phyloP scores from a whole-genome alignment of 2,113 vertebrate species.

The Mus spicilegus region DNA sequence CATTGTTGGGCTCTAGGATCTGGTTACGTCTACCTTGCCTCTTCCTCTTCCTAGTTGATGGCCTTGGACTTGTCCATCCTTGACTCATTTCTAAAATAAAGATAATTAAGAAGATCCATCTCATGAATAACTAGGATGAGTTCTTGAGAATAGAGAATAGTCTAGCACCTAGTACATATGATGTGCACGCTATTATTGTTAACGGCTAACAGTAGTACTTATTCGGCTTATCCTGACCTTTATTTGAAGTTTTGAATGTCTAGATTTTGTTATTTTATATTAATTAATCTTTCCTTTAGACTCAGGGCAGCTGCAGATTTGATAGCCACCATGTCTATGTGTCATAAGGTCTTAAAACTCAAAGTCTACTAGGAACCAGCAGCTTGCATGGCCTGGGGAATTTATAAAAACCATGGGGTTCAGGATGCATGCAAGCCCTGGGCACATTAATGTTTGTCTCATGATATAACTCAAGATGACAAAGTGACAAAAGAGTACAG shows the following conservation, averaged over 20 bases:
- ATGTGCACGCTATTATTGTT: neutral
- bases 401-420: neutral
- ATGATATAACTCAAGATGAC: neutral
- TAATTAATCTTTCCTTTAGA: neutral
- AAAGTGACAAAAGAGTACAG: neutral
- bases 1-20: neutral
- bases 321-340: neutral
- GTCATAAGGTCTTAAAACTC: neutral
- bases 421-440: neutral
- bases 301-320: neutral
- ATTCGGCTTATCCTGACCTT: neutral
- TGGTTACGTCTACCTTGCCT: neutral
- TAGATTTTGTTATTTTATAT: neutral
- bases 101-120: neutral
- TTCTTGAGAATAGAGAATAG: neutral
- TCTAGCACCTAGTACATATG: neutral
- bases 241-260: neutral
- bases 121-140: neutral
- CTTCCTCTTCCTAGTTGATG: neutral
- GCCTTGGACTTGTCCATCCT: neutral
- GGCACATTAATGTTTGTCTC: neutral
- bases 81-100: neutral
- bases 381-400: neutral
- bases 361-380: neutral
- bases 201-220: neutral